phyloP scores from a whole-genome alignment of 2,797 vertebrate species.

The Prunella strophiata region DNA sequence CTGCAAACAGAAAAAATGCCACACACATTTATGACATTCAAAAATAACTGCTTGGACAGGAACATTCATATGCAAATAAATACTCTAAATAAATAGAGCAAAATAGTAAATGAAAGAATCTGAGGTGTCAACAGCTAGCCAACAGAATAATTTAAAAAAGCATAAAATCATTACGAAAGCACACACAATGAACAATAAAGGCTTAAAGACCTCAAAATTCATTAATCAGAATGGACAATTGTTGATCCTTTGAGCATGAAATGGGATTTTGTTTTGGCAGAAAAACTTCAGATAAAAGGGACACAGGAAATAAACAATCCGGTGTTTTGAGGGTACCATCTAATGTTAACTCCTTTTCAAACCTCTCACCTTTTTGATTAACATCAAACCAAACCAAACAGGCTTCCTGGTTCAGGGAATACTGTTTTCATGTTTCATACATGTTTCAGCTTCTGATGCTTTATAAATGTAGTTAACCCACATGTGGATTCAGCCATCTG shows the following conservation, averaged over 20 bases:
- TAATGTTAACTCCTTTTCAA: neutral
- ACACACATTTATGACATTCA: neutral
- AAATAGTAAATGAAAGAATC: neutral
- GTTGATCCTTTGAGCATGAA: neutral
- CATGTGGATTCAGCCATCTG: neutral
- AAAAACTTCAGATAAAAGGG: neutral
- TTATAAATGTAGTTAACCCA: neutral
- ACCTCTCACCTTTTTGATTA: neutral
- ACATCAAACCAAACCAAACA: neutral
- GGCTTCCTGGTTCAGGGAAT: neutral
- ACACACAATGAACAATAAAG: neutral
- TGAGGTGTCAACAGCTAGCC: neutral
- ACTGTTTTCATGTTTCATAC: too few species aligned
- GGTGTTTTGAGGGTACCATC: neutral
- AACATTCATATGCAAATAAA: neutral
- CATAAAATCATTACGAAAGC: neutral
- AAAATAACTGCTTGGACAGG: neutral
- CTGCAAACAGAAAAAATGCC: neutral
- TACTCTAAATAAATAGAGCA: neutral
- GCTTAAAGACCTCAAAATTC: neutral
- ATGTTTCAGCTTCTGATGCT: neutral
- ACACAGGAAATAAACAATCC: neutral
- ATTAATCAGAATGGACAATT: neutral
- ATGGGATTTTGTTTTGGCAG: neutral
- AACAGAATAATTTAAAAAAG: neutral